Evolutionary conservation across 2,888 invertebrate species (phyloP).

Genomic region (Blomia tropicalis): DNA sequence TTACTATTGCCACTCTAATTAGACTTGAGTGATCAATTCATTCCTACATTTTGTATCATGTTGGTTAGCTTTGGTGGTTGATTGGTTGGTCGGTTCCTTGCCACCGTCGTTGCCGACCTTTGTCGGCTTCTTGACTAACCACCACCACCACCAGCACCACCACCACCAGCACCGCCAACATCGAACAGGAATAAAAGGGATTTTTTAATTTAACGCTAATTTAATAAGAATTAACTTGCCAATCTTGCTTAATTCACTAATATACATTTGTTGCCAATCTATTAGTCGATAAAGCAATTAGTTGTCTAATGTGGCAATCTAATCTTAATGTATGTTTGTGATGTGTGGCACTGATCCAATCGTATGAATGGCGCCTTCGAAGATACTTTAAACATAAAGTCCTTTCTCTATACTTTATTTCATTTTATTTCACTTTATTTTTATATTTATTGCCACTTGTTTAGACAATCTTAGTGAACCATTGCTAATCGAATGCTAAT

Average conservation of each 20-base stretch:
- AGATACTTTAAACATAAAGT: too few relatives aligned
- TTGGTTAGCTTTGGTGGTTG: neutral
- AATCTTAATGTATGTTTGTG: neutral
- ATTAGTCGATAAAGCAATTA: neutral
- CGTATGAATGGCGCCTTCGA: neutral
- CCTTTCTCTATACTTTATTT: neutral
- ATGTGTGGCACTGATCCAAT: neutral
- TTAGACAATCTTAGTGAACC: too few relatives aligned
- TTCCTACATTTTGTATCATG: too few relatives aligned
- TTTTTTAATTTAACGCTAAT: conserved; percentile 14
- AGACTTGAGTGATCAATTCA: neutral
- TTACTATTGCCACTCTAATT: neutral
- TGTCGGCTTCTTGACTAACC: neutral
- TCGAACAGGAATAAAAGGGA: too few relatives aligned
- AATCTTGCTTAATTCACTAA: neutral
- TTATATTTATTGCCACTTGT: neutral
- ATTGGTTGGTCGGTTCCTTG: too few relatives aligned
- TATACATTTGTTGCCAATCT: neutral
- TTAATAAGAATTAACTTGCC: conserved; percentile 11
- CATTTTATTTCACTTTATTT: neutral
- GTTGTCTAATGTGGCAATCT: neutral
- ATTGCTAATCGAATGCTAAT: neutral
- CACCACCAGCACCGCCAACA: too few relatives aligned
- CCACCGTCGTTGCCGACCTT: too few relatives aligned
- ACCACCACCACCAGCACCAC: conserved; percentile 8